Conservation (phyloP, 2,113 vertebrate species). For the Suricata suricatta region DNA sequence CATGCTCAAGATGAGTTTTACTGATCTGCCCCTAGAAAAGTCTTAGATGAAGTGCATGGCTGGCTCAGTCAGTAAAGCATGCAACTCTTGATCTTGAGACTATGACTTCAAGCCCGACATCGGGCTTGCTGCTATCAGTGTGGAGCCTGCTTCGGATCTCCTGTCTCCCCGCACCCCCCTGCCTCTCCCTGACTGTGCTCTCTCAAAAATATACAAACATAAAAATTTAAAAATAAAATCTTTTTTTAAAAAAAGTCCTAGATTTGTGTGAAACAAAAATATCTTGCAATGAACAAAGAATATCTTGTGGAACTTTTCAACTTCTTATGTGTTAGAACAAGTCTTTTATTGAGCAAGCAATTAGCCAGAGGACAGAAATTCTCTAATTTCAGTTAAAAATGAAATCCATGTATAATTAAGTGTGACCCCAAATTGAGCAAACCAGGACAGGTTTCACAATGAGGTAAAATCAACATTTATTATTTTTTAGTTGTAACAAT, state of each 20-base stretch:
- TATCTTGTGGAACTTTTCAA: neutral
- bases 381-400: neutral
- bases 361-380: neutral
- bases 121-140: too few relatives aligned
- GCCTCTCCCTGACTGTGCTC: too few relatives aligned
- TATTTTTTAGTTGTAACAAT: slow-evolving; percentile 8
- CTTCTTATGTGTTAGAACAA: neutral
- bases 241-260: neutral
- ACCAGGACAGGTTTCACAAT: neutral
- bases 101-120: neutral
- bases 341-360: neutral
- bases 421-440: neutral
- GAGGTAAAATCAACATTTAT: neutral
- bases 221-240: too few relatives aligned
- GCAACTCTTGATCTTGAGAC: neutral
- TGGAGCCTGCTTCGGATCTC: too few relatives aligned
- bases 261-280: neutral
- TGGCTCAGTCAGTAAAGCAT: neutral
- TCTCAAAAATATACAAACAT: too few relatives aligned
- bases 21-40: neutral
- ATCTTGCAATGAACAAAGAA: slow-evolving; percentile 3
- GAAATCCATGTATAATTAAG: neutral
- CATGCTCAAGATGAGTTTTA: neutral
- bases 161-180: too few relatives aligned
- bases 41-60: neutral